Conservation (phyloP, 2,888 invertebrate genomes). For the Plemyria rubiginata region DNA sequence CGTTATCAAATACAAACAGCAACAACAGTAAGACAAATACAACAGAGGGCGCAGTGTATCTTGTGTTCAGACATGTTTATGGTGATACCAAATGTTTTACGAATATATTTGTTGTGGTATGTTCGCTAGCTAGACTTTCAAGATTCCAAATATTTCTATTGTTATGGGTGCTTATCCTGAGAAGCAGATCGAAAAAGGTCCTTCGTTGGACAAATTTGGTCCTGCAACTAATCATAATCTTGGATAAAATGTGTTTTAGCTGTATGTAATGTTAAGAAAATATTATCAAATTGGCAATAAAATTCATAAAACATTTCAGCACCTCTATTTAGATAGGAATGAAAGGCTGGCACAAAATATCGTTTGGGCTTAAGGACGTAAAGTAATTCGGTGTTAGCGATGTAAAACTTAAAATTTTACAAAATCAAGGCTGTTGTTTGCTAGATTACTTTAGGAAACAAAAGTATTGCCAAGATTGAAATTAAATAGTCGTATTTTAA, state of each 20-base stretch:
- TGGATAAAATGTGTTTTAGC: not conserved
- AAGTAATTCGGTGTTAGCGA: constrained; percentile 52
- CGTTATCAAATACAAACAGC: no score
- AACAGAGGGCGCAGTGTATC: constrained; percentile 1
- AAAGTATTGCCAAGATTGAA: constrained; percentile 52
- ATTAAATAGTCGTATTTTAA: constrained; percentile 37
- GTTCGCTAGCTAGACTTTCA: no score
- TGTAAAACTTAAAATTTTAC: constrained; percentile 52
- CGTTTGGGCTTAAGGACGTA: constrained; percentile 39
- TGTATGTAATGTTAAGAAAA: constrained; percentile 3
- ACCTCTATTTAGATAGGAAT: constrained; percentile 28
- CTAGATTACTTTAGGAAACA: constrained; percentile 53
- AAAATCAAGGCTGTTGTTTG: constrained; percentile 68
- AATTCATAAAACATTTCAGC: constrained; percentile 11
- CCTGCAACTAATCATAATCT: constrained; percentile 16
- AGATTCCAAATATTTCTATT: not conserved
- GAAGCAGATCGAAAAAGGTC: not conserved
- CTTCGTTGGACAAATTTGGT: no score
- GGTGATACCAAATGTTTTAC: not conserved
- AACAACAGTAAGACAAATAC: no score
- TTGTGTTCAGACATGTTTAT: constrained; percentile 2
- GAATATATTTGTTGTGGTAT: no score
- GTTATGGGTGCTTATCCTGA: not conserved
- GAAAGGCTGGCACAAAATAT: constrained; percentile 44
- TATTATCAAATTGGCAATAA: constrained; percentile 19